Evolutionary conservation across 2,113 vertebrate genomes (phyloP), one percentile per base, ranked within the genome.

Genomic region (Ochotona princeps): DNA sequence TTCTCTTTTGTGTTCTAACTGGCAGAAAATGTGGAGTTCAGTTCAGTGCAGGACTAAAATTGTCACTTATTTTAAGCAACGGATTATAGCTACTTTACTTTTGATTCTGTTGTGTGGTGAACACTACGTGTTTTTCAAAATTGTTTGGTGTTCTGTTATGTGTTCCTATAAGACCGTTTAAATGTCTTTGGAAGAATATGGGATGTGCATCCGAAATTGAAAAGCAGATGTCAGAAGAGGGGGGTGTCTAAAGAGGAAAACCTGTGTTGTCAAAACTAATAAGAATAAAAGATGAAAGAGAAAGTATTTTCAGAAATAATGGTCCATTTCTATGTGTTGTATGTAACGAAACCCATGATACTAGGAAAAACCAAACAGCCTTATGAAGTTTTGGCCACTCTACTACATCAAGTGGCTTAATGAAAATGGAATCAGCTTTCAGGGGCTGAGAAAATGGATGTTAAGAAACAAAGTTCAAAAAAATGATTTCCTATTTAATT

Each of bases 391-490:
- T 81, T 92, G 57, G 51, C 28, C 51, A 70, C 66, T 82, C 87
- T 44, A 35, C 54, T 65, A n/a, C 23, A 78, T 87, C 54, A 81
- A 44, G 17, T 79, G 38, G 9, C 30, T 93, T 63, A 44, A 7
- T 35, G 21, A 44, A 83, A 74, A 67, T 8, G 38, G 57, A 73
- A 92, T 76, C 54, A 54, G 60, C 78, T 94, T 79, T 88, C 63
- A 94, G 73, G 54, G 35, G 14, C 14, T 96, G 76, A 78, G 57
- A 91, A 87, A 87, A 74, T 47, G 66, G 28, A 72, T 38, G 26
- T 75, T 83, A 94, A 89, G 20, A 93, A 91, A 80, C 75, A 80
- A 95, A 93, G 30, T 54, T 44, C 72, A 88, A 38, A 88, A 47
- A 91, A 83, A 74, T 51, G 78, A 10, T 25, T 66, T 5, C 49